These are phyloP conservation scores for Gastrophysa polygoni DNA, from an alignment of 2,888 invertebrate genomes.

Conservation along the genomic window DNA sequence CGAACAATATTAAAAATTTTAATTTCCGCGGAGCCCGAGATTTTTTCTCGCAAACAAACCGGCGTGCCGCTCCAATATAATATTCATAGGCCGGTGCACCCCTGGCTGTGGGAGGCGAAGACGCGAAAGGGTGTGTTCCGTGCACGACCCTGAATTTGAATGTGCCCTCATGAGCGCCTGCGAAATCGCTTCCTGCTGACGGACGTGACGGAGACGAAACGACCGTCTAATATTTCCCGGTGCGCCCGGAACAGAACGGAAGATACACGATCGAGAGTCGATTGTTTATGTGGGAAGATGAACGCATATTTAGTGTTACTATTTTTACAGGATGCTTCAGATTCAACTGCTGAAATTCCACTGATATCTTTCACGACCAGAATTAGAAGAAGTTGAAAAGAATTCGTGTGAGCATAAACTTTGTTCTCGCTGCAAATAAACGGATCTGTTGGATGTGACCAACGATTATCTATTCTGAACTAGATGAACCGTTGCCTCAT, in stretches of 20 bases:
- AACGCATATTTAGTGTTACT: background rate
- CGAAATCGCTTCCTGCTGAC: conserved; percentile 24
- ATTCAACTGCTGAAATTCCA: no score
- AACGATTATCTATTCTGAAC: no score
- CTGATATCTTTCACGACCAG: no score
- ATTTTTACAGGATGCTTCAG: no score
- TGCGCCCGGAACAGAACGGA: conserved; percentile 15
- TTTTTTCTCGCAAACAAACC: conserved; percentile 1
- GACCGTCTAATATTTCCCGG: conserved; percentile 29
- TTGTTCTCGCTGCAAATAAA: no score
- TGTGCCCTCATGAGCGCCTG: conserved; percentile 28
- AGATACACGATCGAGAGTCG: conserved; percentile 11
- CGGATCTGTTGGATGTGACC: no score
- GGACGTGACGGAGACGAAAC: conserved; percentile 30
- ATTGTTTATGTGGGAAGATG: background rate
- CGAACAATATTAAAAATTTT: conserved; percentile 9
- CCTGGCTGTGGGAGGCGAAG: conserved; percentile 11
- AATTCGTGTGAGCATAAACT: no score
- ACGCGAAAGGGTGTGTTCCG: conserved; percentile 9
- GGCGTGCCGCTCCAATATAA: conserved; percentile 29
- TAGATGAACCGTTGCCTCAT: no score
- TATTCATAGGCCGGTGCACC: conserved; percentile 34
- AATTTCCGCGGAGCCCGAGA: background rate
- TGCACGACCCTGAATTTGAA: conserved; percentile 32
- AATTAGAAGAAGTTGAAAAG: no score